These are phyloP conservation scores for Piscicola geometra DNA, from an alignment of 2,888 invertebrate genomes.

Conservation along the genomic window DNA sequence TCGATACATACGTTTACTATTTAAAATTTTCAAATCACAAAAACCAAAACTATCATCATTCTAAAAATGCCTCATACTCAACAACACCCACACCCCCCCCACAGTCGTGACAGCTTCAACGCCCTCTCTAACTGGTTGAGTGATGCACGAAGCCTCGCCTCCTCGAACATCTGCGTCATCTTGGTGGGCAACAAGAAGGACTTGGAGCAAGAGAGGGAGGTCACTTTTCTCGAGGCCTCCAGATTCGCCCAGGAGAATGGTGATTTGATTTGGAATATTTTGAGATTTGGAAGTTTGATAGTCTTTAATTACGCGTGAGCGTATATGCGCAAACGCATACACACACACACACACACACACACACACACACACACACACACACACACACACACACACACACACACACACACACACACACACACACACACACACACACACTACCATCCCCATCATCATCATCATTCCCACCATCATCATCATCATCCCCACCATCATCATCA, in stretches of 20 bases:
- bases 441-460: not conserved
- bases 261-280: too few species aligned
- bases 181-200: conserved; percentile 79
- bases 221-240: conserved; percentile 75
- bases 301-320: not conserved
- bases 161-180: conserved; percentile 74
- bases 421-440: not conserved
- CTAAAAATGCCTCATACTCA: too few species aligned
- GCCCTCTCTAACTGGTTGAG: conserved; percentile 63
- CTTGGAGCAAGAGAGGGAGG: conserved; percentile 73
- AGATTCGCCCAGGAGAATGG: conserved; percentile 81
- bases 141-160: conserved; percentile 74
- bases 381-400: too few species aligned
- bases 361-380: too few species aligned
- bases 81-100: not conserved
- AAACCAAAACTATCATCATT: too few species aligned
- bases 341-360: too few species aligned
- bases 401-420: too few species aligned
- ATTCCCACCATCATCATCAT: not conserved
- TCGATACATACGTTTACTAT: too few species aligned
- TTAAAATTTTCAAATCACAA: too few species aligned
- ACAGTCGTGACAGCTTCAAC: conserved; percentile 60
- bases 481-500: not conserved
- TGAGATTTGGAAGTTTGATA: not conserved
- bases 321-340: not conserved